Evolutionary conservation across 2,888 invertebrate genomes (phyloP).

Genomic region (Leucozona laternaria): DNA sequence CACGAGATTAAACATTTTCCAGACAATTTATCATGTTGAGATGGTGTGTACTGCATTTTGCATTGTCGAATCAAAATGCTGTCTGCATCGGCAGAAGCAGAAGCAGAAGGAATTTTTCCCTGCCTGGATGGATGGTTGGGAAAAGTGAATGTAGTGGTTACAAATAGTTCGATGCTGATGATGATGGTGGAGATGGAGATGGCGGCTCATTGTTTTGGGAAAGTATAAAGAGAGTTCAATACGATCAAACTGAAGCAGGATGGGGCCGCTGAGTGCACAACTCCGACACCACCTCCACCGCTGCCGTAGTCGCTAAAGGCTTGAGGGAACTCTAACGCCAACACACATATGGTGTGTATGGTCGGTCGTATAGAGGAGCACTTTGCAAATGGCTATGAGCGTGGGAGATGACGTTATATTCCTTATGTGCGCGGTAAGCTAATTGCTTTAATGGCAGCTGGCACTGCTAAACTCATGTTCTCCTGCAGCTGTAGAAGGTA

Average conservation of each 20-base stretch:
- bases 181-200: not conserved
- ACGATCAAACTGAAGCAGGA: conserved; percentile 50
- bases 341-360: conserved; percentile 52
- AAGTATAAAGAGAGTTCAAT: conserved; percentile 69
- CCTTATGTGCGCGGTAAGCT: conserved; percentile 67
- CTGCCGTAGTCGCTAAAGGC: conserved; percentile 2
- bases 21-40: conserved; percentile 72
- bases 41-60: conserved; percentile 59
- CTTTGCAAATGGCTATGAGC: conserved; percentile 64
- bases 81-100: conserved; percentile 1
- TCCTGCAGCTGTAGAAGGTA: conserved; percentile 61
- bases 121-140: conserved; percentile 19
- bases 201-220: conserved; percentile 65
- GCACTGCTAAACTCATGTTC: conserved; percentile 55
- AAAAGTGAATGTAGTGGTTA: conserved; percentile 71
- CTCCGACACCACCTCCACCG: conserved; percentile 41
- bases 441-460: conserved; percentile 75
- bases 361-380: not conserved
- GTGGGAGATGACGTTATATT: conserved; percentile 72
- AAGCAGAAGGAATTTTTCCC: conserved; percentile 66
- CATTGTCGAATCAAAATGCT: conserved; percentile 61
- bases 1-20: conserved; percentile 70
- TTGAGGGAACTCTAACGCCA: conserved; percentile 46
- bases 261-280: conserved; percentile 33
- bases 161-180: conserved; percentile 35